Evolutionary conservation across 2,888 invertebrate species (phyloP).

Genomic region (Agrochola macilenta): DNA sequence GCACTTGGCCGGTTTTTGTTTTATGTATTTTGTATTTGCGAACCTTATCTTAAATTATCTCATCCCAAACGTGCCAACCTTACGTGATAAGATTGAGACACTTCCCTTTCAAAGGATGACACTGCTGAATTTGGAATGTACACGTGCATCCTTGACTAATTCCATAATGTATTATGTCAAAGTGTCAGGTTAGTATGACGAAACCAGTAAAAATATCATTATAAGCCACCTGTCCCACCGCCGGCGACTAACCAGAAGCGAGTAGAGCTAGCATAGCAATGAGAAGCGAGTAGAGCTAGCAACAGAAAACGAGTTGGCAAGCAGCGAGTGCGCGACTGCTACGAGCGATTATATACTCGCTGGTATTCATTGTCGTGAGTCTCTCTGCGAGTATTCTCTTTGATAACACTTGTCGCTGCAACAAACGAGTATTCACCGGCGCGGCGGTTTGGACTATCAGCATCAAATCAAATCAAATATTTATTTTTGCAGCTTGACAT

Average conservation of each 20-base stretch:
- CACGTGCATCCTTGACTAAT: slow-evolving; percentile 13
- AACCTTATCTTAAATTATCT: slow-evolving; percentile 76
- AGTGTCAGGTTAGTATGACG: neutral
- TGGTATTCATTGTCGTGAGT: neutral
- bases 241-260: neutral
- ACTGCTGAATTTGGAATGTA: slow-evolving; percentile 32
- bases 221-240: neutral
- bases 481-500: too few species aligned
- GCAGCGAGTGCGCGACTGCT: too few species aligned
- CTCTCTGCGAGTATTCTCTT: neutral
- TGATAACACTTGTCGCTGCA: neutral
- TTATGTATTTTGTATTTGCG: slow-evolving; percentile 75
- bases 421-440: too few species aligned
- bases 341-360: too few species aligned
- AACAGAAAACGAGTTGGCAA: too few species aligned
- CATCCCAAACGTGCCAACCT: slow-evolving; percentile 75
- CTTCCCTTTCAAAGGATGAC: slow-evolving; percentile 34
- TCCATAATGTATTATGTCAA: slow-evolving; percentile 1
- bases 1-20: slow-evolving; percentile 65
- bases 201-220: neutral
- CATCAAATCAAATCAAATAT: too few species aligned
- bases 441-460: too few species aligned
- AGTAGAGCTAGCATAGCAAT: too few species aligned
- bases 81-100: slow-evolving; percentile 64
- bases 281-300: too few species aligned